A percentile compares a stretch with the other conserved stretches of the same genome.
Conservation (phyloP, 2,113 vertebrate genomes). For the Chionomys nivalis region DNA sequence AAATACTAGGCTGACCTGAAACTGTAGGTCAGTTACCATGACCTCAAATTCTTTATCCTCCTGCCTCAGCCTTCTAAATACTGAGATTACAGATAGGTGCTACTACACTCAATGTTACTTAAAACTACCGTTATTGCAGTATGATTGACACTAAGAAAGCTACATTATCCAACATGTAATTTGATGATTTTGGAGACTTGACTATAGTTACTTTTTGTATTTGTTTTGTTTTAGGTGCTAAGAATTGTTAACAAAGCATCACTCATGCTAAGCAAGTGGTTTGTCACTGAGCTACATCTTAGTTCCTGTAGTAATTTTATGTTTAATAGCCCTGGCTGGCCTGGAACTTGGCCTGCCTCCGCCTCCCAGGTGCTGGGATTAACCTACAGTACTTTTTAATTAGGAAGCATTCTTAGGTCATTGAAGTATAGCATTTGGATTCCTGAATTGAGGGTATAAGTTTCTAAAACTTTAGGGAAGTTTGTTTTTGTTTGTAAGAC, state of each 20-base stretch:
- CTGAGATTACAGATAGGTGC: background rate
- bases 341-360: background rate
- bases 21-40: background rate
- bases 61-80: background rate
- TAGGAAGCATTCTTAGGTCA: background rate
- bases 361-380: background rate
- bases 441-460: background rate
- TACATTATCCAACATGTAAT: background rate
- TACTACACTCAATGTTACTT: background rate
- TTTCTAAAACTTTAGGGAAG: background rate
- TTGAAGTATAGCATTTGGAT: conserved; percentile 12
- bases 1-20: too few relatives aligned
- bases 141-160: background rate
- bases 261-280: background rate
- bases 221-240: background rate
- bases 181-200: background rate
- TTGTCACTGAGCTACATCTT: background rate
- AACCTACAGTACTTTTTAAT: conserved; percentile 27
- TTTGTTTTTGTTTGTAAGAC: background rate
- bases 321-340: background rate
- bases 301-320: background rate
- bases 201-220: background rate
- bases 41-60: background rate
- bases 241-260: background rate
- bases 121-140: background rate